Conservation (phyloP, 1,140 invertebrate species). For the Hylaeus volcanicus region DNA sequence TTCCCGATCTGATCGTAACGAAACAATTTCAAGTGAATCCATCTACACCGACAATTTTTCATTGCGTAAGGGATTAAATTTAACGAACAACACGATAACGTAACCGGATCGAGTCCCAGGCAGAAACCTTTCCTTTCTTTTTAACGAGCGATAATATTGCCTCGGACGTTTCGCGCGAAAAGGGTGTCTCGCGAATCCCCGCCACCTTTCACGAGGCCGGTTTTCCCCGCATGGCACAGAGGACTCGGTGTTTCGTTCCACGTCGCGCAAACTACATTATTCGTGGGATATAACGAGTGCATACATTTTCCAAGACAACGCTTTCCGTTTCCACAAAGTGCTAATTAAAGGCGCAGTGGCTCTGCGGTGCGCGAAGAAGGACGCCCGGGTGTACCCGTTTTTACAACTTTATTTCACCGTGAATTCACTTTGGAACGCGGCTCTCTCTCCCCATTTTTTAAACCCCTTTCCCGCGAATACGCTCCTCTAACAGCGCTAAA, state of each 20-base stretch:
- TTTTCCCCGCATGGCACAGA: too few relatives aligned
- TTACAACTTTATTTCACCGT: slow-evolving; percentile 22
- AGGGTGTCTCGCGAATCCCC: background rate
- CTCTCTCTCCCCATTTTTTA: background rate
- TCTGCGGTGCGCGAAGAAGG: background rate
- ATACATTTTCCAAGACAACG: slow-evolving; percentile 40
- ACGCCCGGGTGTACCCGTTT: background rate
- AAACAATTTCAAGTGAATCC: too few relatives aligned
- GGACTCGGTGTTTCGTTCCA: background rate
- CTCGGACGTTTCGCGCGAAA: background rate
- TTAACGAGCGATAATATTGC: slow-evolving; percentile 2
- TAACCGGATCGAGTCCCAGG: too few relatives aligned
- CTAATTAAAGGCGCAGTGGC: slow-evolving; percentile 23
- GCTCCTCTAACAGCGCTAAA: background rate
- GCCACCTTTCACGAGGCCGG: background rate
- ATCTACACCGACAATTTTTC: too few relatives aligned
- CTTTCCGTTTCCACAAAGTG: slow-evolving; percentile 21
- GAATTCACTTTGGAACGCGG: slow-evolving; percentile 15
- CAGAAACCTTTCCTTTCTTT: too few relatives aligned
- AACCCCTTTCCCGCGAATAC: background rate
- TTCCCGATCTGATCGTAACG: too few relatives aligned
- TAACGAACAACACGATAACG: too few relatives aligned
- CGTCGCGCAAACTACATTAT: slow-evolving; percentile 20
- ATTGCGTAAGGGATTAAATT: too few relatives aligned
- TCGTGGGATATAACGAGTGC: slow-evolving; percentile 29